Conservation (phyloP, 2,888 invertebrate species). For the Neocrepidodera transversa region DNA sequence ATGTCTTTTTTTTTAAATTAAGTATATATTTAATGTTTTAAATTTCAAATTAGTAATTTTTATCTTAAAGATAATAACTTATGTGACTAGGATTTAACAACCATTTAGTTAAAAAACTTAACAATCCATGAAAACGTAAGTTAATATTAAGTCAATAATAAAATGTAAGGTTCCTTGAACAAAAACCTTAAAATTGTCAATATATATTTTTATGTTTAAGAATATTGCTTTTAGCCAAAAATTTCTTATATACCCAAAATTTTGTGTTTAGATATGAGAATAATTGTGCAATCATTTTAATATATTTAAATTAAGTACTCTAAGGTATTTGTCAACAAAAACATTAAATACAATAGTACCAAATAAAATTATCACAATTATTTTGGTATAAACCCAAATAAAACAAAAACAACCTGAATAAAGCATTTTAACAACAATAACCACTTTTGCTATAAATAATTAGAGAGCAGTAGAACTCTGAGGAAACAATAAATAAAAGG, state of each 20-base stretch:
- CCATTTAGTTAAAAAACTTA: neutral
- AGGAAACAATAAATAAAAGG: neutral
- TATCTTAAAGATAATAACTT: neutral
- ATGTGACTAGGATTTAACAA: neutral
- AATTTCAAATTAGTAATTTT: too few relatives aligned
- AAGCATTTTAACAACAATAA: neutral
- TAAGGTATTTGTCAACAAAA: neutral
- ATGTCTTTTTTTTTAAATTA: too few relatives aligned
- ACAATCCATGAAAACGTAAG: too few relatives aligned
- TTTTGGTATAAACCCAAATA: slow-evolving; percentile 2
- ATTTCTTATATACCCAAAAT: too few relatives aligned
- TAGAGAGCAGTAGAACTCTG: neutral
- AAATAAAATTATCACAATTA: slow-evolving; percentile 25
- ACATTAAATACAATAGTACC: slow-evolving; percentile 19
- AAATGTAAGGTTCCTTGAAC: too few relatives aligned
- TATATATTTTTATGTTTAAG: too few relatives aligned
- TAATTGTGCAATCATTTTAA: neutral
- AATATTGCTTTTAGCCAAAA: too few relatives aligned
- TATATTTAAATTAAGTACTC: slow-evolving; percentile 1
- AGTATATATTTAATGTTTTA: too few relatives aligned
- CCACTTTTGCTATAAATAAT: neutral
- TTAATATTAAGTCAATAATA: too few relatives aligned
- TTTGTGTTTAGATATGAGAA: too few relatives aligned
- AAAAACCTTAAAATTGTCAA: too few relatives aligned
- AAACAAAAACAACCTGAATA: slow-evolving; percentile 1